Evolutionary conservation across 2,113 vertebrate genomes (phyloP).

Genomic region (Clinocottus analis): DNA sequence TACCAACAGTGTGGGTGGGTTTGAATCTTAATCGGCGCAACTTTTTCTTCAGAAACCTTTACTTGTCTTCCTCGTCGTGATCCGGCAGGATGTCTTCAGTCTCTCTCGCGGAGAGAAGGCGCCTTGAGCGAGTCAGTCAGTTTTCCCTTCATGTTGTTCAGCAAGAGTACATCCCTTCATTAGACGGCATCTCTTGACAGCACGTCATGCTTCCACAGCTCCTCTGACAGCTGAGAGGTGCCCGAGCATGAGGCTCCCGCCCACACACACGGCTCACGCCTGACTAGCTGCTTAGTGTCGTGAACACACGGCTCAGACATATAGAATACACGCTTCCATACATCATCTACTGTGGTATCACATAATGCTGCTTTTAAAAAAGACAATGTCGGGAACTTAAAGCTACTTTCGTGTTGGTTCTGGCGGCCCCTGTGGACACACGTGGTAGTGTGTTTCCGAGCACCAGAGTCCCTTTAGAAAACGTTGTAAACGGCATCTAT

Average conservation of each 20-base stretch:
- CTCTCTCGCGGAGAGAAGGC: conserved; percentile 57
- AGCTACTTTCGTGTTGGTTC: neutral
- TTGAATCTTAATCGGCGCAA: conserved; percentile 58
- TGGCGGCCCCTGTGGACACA: neutral
- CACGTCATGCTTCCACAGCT: conserved; percentile 66
- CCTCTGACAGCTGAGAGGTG: conserved; percentile 61
- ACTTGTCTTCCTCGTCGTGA: conserved; percentile 20
- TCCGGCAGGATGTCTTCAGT: conserved; percentile 46
- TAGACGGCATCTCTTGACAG: conserved; percentile 74
- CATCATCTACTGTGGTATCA: neutral
- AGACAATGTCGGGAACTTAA: neutral
- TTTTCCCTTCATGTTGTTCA: conserved; percentile 60
- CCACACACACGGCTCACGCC: conserved; percentile 56
- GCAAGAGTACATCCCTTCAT: conserved; percentile 71
- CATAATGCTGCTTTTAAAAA: neutral
- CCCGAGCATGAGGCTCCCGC: conserved; percentile 50
- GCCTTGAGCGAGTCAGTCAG: conserved; percentile 70
- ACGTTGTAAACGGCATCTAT: no score
- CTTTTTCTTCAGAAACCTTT: conserved; percentile 50
- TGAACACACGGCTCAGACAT: conserved; percentile 38
- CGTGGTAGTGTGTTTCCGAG: neutral
- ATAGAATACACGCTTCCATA: neutral
- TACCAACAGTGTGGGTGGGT: conserved; percentile 29
- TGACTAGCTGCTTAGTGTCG: conserved; percentile 26
- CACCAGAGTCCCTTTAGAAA: no score